These are phyloP conservation scores for Diadema setosum DNA, from an alignment of 35 echinoderm and acorn worm genomes.

Conservation along the genomic window DNA sequence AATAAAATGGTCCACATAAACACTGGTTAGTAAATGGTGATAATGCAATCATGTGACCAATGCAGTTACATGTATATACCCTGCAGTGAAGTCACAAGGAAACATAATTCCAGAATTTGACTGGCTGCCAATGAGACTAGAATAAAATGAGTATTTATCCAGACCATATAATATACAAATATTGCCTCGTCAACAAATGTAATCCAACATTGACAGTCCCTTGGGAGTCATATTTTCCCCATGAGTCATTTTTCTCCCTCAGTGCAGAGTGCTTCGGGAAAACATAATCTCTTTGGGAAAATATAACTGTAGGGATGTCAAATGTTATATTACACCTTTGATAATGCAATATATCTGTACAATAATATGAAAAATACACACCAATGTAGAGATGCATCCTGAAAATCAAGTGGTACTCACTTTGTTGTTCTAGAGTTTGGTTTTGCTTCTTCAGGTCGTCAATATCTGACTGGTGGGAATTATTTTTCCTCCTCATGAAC, in stretches of 20 bases:
- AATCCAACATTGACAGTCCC: no score
- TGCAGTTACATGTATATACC: background rate
- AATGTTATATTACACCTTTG: background rate
- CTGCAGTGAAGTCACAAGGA: background rate
- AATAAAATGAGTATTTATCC: no score
- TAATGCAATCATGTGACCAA: no score
- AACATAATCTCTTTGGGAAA: background rate
- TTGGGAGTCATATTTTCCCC: no score
- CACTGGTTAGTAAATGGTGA: background rate
- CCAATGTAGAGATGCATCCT: no score
- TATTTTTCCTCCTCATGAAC: slow-evolving; percentile 98
- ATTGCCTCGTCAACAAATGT: no score
- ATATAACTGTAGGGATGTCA: background rate
- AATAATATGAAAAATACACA: background rate
- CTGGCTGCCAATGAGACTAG: no score
- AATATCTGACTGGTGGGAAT: slow-evolving; percentile 94
- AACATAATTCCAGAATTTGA: no score
- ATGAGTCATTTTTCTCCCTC: background rate
- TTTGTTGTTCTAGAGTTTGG: slow-evolving; percentile 85
- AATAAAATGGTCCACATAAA: background rate
- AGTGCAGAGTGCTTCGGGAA: background rate
- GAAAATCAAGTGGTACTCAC: slow-evolving; percentile 74
- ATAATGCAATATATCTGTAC: background rate
- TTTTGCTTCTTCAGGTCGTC: slow-evolving; percentile 97
- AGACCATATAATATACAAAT: no score